A percentile compares a stretch with the other conserved stretches of the same genome.
Evolutionary conservation across 2,888 invertebrate species (phyloP).

Genomic region (Agrochola litura): DNA sequence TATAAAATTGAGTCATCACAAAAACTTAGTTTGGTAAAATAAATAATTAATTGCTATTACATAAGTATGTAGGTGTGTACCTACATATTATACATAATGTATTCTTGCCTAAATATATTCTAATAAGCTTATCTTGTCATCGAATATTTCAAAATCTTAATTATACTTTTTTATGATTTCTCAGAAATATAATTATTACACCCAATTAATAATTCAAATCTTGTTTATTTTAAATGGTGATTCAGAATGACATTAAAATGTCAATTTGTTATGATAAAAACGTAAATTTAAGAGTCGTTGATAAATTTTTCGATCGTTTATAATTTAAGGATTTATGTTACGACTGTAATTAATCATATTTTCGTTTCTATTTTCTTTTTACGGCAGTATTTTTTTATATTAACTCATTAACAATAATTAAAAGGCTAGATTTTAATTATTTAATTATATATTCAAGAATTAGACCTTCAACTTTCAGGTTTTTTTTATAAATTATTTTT

Average conservation of each 20-base stretch:
- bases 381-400: not conserved
- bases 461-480: not conserved
- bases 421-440: not conserved
- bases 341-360: slow-evolving; percentile 48
- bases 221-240: slow-evolving; percentile 60
- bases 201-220: slow-evolving; percentile 66
- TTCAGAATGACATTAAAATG: slow-evolving; percentile 65
- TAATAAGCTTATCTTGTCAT: slow-evolving; percentile 61
- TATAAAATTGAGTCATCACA: slow-evolving; percentile 46
- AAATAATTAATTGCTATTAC: slow-evolving; percentile 57
- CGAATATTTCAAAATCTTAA: slow-evolving; percentile 63
- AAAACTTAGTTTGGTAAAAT: slow-evolving; percentile 40
- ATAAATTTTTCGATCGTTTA: slow-evolving; percentile 40
- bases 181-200: slow-evolving; percentile 61
- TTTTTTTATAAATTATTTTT: too few species aligned
- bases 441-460: not conserved
- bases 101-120: slow-evolving; percentile 55
- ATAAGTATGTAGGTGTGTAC: slow-evolving; percentile 31
- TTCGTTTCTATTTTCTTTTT: slow-evolving; percentile 15
- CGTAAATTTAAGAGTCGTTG: slow-evolving; percentile 49
- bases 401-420: slow-evolving; percentile 16
- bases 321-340: slow-evolving; percentile 53
- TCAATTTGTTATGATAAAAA: slow-evolving; percentile 62
- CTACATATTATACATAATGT: slow-evolving; percentile 23
- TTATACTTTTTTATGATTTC: slow-evolving; percentile 55